phyloP scores from a whole-genome alignment of 2,888 invertebrate species.

The Acanthacorydalis orientalis region DNA sequence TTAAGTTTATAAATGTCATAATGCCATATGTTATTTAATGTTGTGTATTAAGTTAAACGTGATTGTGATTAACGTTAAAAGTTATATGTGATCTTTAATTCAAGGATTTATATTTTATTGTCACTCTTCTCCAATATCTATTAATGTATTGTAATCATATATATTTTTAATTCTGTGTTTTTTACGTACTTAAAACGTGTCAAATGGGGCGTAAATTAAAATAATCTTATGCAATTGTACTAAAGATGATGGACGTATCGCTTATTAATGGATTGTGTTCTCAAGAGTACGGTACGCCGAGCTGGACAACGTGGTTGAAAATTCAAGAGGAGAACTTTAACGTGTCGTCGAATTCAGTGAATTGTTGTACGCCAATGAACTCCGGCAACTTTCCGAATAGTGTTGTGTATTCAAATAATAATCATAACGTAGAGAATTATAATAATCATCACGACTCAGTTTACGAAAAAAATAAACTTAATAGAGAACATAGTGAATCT shows the following conservation, averaged over 20 bases:
- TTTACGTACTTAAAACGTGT: too few species aligned
- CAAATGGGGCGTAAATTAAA: too few species aligned
- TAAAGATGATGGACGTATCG: conserved; percentile 3
- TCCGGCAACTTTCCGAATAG: background rate
- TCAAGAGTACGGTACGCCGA: conserved; percentile 5
- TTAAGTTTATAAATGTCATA: too few species aligned
- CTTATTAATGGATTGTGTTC: conserved; percentile 3
- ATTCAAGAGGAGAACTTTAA: conserved; percentile 5
- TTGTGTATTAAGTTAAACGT: too few species aligned
- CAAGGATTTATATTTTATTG: too few species aligned
- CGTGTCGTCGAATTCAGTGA: background rate
- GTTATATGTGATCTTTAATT: too few species aligned
- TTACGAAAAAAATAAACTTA: background rate
- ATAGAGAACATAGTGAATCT: background rate
- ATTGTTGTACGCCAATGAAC: background rate
- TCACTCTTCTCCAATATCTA: too few species aligned
- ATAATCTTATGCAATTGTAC: too few species aligned
- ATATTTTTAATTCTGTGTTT: too few species aligned
- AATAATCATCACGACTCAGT: background rate
- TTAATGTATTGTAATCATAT: too few species aligned
- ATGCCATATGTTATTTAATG: too few species aligned
- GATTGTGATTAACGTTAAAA: too few species aligned
- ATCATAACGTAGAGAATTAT: background rate
- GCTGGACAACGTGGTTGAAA: conserved; percentile 5
- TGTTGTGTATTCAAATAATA: background rate